Base-by-base conservation (phyloP, 2,113 vertebrate genomes). In the Deroptyus accipitrinus region DNA sequence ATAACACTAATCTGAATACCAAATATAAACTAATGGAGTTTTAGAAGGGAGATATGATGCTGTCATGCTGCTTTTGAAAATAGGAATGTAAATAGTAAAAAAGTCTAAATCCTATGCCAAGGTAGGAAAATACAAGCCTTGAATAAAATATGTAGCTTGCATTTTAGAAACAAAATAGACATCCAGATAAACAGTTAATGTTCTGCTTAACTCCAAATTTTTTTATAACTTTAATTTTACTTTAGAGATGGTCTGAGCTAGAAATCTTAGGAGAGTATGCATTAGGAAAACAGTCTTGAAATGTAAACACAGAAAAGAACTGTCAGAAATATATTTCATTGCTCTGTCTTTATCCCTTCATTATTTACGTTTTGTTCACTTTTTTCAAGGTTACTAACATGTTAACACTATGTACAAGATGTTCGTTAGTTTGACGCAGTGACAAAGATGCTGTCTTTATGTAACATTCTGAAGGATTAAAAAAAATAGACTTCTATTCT, bases 31-130 rank as follows among this genome's bases (percentile, higher is more conserved):
- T 59, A 6, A 1, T 39, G 7, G 5, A 37, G 5, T 8, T 87
- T 78, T 61, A 66, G 33, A 66, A 68, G 6, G 30, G 22, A 72
- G 4, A 3, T 15, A 18, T 9, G 10, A 13, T 18, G 24, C 17
- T 41, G 2, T 35, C 17, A 28, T 5, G 9, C 4, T 3, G 1
- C 13, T 66, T 42, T 27, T 1, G 3, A 51, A 90, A 37, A 7
- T 12, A 10, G 20, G 14, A 81, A 49, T 10, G 6, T 28, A 67
- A 86, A 44, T 7, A 61, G 2, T 1, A 1, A n/a, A 82, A 67
- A 41, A 8, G 4, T 18, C 33, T 78, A 16, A 7, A 49, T 39
- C 13, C 16, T 33, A 24, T 75, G 6, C 11, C 41, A 44, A 35
- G 8, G 7, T 31, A 44, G 19, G 10, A 78, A 78, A 82, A 16